Evolutionary conservation across 1,140 invertebrate genomes (phyloP).

Genomic region (Bombyx mandarina): DNA sequence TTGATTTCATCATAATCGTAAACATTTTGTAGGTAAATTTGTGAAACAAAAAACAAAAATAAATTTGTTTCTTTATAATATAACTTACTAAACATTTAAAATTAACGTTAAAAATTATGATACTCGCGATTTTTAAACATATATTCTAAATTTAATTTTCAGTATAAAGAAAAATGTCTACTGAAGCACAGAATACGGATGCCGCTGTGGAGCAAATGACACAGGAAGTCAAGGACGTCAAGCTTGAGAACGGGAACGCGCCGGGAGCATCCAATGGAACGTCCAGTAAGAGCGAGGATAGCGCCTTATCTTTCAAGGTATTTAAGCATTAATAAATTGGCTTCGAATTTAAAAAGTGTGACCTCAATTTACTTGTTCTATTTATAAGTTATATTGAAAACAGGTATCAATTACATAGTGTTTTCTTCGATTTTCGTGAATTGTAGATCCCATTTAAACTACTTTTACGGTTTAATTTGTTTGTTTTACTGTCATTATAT

Average conservation of each 20-base stretch:
- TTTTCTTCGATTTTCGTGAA: too few species aligned
- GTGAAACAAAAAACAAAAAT: too few species aligned
- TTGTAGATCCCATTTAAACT: too few species aligned
- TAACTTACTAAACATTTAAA: not conserved
- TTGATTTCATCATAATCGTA: too few species aligned
- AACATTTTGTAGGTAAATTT: too few species aligned
- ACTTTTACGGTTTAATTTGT: too few species aligned
- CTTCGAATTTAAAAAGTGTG: too few species aligned
- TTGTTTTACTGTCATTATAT: too few species aligned
- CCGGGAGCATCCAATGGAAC: slow-evolving; percentile 50
- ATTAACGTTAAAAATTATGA: not conserved
- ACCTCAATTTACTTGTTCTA: too few species aligned
- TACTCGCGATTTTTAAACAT: too few species aligned
- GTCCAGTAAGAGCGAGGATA: slow-evolving; percentile 42
- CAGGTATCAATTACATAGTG: too few species aligned
- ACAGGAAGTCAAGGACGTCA: slow-evolving; percentile 57
- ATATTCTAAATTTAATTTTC: not conserved
- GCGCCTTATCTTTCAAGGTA: slow-evolving; percentile 57
- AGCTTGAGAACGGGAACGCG: slow-evolving; percentile 52
- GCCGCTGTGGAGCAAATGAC: slow-evolving; percentile 50
- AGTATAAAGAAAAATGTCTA: slow-evolving; percentile 35
- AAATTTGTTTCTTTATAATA: not conserved
- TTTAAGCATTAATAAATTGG: not conserved
- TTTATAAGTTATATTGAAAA: too few species aligned
- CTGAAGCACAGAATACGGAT: slow-evolving; percentile 20